Conservation (phyloP, 2,113 vertebrate species). For the Sinosuthora webbiana region DNA sequence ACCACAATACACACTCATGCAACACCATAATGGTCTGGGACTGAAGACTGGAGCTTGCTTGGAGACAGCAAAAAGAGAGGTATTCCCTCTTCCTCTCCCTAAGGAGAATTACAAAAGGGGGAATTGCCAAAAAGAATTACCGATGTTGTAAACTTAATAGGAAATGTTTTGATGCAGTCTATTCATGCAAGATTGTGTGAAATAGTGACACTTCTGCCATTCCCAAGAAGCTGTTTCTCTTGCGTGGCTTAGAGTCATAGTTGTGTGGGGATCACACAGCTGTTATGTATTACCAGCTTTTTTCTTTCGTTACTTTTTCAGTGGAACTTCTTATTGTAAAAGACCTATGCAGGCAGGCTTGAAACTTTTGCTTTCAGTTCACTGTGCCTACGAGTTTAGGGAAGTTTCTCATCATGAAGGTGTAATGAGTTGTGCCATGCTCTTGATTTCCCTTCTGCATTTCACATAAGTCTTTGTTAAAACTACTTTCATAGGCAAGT, state of each 20-base stretch:
- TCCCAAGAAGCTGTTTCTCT: background rate
- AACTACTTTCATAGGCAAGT: background rate
- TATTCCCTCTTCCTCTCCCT: background rate
- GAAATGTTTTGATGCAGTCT: background rate
- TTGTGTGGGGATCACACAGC: background rate
- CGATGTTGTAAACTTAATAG: background rate
- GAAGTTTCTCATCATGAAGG: background rate
- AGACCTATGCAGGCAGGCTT: background rate
- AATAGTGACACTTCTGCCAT: background rate
- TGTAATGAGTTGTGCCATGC: background rate
- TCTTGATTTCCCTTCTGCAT: background rate
- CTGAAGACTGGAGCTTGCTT: background rate
- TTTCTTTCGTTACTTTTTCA: background rate
- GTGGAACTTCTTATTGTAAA: background rate
- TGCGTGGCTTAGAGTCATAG: background rate
- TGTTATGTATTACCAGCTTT: background rate
- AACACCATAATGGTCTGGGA: background rate
- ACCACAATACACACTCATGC: fast-evolving
- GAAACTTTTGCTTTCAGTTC: background rate
- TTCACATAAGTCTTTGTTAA: background rate
- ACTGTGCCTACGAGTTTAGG: background rate
- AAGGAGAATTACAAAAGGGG: background rate
- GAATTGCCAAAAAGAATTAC: background rate
- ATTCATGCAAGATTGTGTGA: background rate
- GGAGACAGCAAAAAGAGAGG: background rate